phyloP scores from a whole-genome alignment of 2,797 vertebrate species.

The Sebastiscus tertius region DNA sequence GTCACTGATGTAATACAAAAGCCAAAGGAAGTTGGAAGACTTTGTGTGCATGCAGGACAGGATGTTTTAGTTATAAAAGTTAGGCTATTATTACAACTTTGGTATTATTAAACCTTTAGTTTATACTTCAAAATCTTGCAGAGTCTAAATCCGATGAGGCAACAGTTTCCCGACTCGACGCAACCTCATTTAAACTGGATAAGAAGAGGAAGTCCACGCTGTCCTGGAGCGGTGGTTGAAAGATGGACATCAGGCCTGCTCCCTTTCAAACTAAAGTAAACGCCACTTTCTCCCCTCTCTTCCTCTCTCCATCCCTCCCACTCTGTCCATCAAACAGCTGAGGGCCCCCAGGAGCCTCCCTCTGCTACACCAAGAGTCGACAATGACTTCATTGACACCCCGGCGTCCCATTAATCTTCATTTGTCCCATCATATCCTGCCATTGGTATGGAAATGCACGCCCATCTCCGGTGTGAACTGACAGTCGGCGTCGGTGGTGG shows the following conservation, averaged over 20 bases:
- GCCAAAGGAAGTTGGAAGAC: slow-evolving; percentile 4
- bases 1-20: slow-evolving; percentile 17
- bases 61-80: slow-evolving; percentile 1
- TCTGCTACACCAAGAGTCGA: slow-evolving; percentile 76
- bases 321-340: slow-evolving; percentile 66
- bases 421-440: slow-evolving; percentile 85
- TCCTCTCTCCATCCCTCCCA: slow-evolving; percentile 24
- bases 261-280: slow-evolving; percentile 46
- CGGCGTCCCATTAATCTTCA: slow-evolving; percentile 85
- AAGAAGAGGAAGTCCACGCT: slow-evolving; percentile 13
- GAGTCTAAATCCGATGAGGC: background rate
- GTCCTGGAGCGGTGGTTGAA: slow-evolving; percentile 9
- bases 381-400: slow-evolving; percentile 81
- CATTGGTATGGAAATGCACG: slow-evolving; percentile 85
- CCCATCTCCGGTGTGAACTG: slow-evolving; percentile 64
- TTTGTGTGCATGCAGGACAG: slow-evolving; percentile 5
- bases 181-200: background rate
- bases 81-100: background rate
- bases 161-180: background rate
- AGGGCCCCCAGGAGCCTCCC: slow-evolving; percentile 67
- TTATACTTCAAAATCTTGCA: background rate
- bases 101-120: background rate
- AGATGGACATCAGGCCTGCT: slow-evolving; percentile 42
- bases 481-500: slow-evolving; percentile 17
- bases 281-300: slow-evolving; percentile 37